These are phyloP conservation scores for Podotricha telesiphe DNA, from an alignment of 2,888 invertebrate species.

Conservation along the genomic window DNA sequence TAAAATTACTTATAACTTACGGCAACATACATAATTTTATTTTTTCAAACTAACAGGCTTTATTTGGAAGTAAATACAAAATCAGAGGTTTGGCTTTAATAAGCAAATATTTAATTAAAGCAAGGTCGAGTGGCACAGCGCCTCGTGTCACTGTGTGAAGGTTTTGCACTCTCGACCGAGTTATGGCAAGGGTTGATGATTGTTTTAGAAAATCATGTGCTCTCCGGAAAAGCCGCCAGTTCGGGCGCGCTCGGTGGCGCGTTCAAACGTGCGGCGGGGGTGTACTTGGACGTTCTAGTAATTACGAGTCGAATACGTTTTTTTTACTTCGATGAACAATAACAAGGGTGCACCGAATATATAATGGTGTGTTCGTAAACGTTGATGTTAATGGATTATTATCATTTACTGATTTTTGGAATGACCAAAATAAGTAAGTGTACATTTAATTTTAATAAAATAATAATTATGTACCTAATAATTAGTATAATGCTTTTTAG, in stretches of 20 bases:
- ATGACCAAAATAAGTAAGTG: slow-evolving; percentile 76
- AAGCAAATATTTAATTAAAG: slow-evolving; percentile 73
- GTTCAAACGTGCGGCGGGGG: slow-evolving; percentile 53
- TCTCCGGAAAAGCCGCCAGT: slow-evolving; percentile 64
- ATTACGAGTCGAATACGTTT: slow-evolving; percentile 41
- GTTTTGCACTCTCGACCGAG: slow-evolving; percentile 81
- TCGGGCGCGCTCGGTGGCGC: slow-evolving; percentile 56
- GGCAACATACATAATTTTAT: background rate
- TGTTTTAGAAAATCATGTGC: slow-evolving; percentile 76
- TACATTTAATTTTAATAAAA: background rate
- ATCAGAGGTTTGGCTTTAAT: slow-evolving; percentile 58
- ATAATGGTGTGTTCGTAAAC: slow-evolving; percentile 31
- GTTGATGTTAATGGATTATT: slow-evolving; percentile 63
- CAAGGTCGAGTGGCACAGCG: slow-evolving; percentile 59
- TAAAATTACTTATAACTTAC: too few species aligned
- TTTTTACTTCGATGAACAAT: slow-evolving; percentile 48
- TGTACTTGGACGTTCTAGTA: slow-evolving; percentile 48
- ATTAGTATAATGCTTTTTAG: background rate
- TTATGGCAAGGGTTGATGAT: slow-evolving; percentile 74
- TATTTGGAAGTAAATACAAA: slow-evolving; percentile 26
- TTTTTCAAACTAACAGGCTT: slow-evolving; percentile 42
- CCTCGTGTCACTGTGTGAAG: slow-evolving; percentile 82
- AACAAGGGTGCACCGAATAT: slow-evolving; percentile 41
- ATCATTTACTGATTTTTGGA: slow-evolving; percentile 70
- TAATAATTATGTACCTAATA: background rate